Evolutionary conservation across 2,113 vertebrate genomes (phyloP).

Genomic region (Oophaga pumilio): DNA sequence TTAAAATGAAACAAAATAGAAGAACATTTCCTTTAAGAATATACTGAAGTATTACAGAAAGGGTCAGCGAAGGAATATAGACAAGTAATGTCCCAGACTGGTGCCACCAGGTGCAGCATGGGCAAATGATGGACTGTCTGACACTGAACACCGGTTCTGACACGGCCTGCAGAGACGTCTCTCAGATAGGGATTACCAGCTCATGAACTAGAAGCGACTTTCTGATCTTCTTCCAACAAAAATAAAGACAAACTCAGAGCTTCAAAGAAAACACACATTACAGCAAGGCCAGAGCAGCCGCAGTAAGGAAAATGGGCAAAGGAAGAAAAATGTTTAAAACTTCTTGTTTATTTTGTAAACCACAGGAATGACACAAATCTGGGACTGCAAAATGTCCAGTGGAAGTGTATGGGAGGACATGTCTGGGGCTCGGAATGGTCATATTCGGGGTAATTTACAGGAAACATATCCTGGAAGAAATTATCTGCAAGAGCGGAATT

Average conservation of each 20-base stretch:
- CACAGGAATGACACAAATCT: slow-evolving; percentile 42
- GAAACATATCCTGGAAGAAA: neutral
- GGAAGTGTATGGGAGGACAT: neutral
- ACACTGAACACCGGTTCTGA: neutral
- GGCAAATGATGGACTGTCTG: neutral
- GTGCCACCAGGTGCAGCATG: neutral
- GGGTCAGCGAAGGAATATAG: neutral
- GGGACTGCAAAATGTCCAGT: slow-evolving; percentile 20
- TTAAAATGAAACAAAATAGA: no score
- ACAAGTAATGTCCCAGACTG: neutral
- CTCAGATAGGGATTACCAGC: neutral
- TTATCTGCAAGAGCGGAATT: neutral
- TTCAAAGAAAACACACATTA: slow-evolving; percentile 41
- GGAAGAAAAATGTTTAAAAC: slow-evolving; percentile 44
- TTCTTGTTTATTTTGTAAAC: slow-evolving; percentile 48
- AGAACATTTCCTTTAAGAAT: no score
- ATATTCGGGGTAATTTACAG: neutral
- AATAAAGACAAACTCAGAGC: slow-evolving; percentile 28
- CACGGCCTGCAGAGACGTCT: slow-evolving; percentile 12
- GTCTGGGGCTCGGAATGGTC: neutral
- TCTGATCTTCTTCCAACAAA: slow-evolving; percentile 47
- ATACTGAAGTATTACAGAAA: no score
- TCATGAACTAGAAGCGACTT: slow-evolving; percentile 3
- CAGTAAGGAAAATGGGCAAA: slow-evolving; percentile 12
- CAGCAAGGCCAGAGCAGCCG: neutral